These are phyloP conservation scores for Darevskia mixta DNA, from an alignment of 2,797 vertebrate species.

Conservation along the genomic window DNA sequence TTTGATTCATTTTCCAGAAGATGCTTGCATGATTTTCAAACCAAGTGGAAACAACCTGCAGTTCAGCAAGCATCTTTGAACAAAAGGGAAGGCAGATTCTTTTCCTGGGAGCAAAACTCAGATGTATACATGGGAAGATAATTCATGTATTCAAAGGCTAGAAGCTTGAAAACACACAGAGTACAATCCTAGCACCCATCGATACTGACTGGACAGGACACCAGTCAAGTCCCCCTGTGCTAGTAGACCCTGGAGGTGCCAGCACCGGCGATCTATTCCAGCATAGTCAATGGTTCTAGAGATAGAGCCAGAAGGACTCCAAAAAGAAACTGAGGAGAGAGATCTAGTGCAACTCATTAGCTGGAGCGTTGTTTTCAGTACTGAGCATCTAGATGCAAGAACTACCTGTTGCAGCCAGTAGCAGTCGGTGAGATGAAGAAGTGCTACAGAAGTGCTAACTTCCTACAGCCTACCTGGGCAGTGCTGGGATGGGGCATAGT, in stretches of 20 bases:
- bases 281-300: background rate
- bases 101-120: background rate
- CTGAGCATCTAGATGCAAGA: background rate
- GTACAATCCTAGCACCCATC: background rate
- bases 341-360: background rate
- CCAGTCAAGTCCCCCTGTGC: background rate
- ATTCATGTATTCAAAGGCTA: background rate
- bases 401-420: background rate
- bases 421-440: too few species aligned
- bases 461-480: too few species aligned
- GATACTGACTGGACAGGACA: background rate
- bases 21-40: conserved; percentile 7
- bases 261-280: background rate
- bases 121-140: background rate
- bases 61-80: background rate
- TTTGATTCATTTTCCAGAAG: conserved; percentile 25
- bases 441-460: too few species aligned
- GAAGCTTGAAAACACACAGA: background rate
- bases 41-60: conserved; percentile 11
- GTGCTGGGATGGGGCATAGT: too few species aligned
- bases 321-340: background rate
- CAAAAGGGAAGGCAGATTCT: background rate
- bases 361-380: background rate
- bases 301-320: too few species aligned
- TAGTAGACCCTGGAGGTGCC: background rate